Percentiles rank a stretch among this genome's conserved stretches.
phyloP scores from a whole-genome alignment of 1,140 invertebrate genomes.

The Rhizoglyphus robini region DNA sequence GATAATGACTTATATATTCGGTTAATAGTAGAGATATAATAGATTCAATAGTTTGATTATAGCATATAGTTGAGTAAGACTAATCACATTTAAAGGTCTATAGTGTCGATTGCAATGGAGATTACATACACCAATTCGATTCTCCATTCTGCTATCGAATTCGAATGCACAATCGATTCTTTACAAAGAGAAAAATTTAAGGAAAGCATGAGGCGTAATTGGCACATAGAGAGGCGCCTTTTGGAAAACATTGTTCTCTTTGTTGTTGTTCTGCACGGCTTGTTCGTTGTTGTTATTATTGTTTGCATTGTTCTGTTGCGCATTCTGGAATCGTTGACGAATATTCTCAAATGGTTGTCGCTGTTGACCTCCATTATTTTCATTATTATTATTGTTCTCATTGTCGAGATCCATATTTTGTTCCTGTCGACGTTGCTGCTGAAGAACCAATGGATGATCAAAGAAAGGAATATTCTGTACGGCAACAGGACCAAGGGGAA shows the following conservation, averaged over 20 bases:
- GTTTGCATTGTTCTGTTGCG: neutral
- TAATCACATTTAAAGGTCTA: too few species aligned
- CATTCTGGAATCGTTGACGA: neutral
- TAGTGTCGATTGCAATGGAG: too few species aligned
- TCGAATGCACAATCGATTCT: neutral
- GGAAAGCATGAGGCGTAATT: slow-evolving; percentile 69
- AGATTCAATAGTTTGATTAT: too few species aligned
- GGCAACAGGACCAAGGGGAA: neutral
- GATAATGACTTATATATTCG: too few species aligned
- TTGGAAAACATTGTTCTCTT: slow-evolving; percentile 36
- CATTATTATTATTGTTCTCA: neutral
- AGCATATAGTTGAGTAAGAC: too few species aligned
- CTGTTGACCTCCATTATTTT: neutral
- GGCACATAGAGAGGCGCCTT: slow-evolving; percentile 58
- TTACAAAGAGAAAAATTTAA: slow-evolving; percentile 77
- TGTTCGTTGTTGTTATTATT: slow-evolving; percentile 10
- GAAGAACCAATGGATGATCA: slow-evolving; percentile 15
- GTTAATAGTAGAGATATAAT: too few species aligned
- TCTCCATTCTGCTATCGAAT: too few species aligned
- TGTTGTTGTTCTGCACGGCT: slow-evolving; percentile 27
- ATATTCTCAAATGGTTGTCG: neutral
- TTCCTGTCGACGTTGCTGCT: neutral
- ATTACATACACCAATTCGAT: too few species aligned
- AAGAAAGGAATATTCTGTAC: slow-evolving; percentile 18
- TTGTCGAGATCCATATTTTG: neutral